These are phyloP conservation scores for Dromas ardeola DNA, from an alignment of 2,113 vertebrate genomes.

Conservation along the genomic window DNA sequence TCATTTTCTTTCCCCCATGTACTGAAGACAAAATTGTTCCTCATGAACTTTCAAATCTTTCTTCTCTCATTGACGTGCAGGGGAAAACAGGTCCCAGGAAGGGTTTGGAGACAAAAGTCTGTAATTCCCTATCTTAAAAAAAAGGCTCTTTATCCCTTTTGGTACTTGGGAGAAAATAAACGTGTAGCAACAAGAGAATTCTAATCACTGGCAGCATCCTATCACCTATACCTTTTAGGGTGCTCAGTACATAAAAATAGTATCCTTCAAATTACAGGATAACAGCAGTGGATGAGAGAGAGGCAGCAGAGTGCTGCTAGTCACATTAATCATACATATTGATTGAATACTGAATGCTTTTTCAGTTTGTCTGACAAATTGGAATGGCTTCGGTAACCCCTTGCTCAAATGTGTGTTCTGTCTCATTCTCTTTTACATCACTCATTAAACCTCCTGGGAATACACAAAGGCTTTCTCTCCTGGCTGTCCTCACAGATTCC, in stretches of 20 bases:
- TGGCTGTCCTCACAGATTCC: not conserved
- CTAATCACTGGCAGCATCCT: not conserved
- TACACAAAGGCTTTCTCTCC: not conserved
- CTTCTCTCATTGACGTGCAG: not conserved
- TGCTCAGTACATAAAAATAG: not conserved
- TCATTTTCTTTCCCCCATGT: not conserved
- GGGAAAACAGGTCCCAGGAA: not conserved
- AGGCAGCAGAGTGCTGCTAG: not conserved
- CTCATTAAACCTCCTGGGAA: not conserved
- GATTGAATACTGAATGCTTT: not conserved
- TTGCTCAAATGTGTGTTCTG: not conserved
- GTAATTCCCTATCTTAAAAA: not conserved
- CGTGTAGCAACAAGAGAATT: not conserved
- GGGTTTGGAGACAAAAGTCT: not conserved
- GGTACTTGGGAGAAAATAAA: not conserved
- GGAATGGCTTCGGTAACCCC: not conserved
- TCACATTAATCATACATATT: not conserved
- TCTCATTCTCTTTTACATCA: constrained; percentile 25
- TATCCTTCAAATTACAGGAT: not conserved
- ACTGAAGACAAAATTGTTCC: not conserved
- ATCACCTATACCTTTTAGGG: not conserved
- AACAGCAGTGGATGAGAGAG: not conserved
- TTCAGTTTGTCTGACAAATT: constrained; percentile 22
- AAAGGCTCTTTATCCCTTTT: not conserved
- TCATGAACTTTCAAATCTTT: not conserved